Evolutionary conservation across 2,888 invertebrate species (phyloP), one percentile per base, ranked within the genome.

Genomic region (Geotrupes spiniger): DNA sequence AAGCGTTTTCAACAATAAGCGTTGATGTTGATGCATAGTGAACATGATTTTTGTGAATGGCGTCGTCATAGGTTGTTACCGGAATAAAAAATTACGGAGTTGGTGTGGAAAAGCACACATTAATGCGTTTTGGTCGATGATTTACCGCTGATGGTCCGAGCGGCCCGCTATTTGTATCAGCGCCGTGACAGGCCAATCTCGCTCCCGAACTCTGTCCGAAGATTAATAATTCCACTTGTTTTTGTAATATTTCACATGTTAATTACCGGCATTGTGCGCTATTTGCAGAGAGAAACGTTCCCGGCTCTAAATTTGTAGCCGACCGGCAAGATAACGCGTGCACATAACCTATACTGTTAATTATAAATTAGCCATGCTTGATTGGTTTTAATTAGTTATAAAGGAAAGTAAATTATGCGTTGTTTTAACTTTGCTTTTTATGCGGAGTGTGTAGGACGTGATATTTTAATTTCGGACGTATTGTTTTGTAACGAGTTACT

Each of bases 211-310:
- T 62, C 52, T 56, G 60, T 62, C 62, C 52, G 51, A 69, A 69
- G 71, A 71, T 71, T 70, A 69, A 71, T 71, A 71, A 67, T 69
- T 70, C 68, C 63, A 68, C 68, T 70, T 70, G 68, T 69, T 70
- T 69, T 69, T 66, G 66, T 69, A 69, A 71, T 71, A 71, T 68
- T 69, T 71, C 70, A 71, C 66, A 61, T 66, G 69, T 68, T 71
- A 71, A 71, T 71, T 69, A 69, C 65, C 61, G 55, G 51, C 59
- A 63, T 65, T 66, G 64, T 63, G 55, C 44, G 59, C 61, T 57
- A 57, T 58, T 62, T 60, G 60, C 56, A 57, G 58, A 36, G 41
- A 31, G 40, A 36, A 17, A 46, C 26, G 36, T 31, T 31, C n/a
- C 31, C n/a, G 14, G 31, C n/a, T 31, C 33, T 10, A 33, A 33